These are phyloP conservation scores for Aramus guarauna DNA, from an alignment of 2,113 vertebrate species.

Conservation along the genomic window DNA sequence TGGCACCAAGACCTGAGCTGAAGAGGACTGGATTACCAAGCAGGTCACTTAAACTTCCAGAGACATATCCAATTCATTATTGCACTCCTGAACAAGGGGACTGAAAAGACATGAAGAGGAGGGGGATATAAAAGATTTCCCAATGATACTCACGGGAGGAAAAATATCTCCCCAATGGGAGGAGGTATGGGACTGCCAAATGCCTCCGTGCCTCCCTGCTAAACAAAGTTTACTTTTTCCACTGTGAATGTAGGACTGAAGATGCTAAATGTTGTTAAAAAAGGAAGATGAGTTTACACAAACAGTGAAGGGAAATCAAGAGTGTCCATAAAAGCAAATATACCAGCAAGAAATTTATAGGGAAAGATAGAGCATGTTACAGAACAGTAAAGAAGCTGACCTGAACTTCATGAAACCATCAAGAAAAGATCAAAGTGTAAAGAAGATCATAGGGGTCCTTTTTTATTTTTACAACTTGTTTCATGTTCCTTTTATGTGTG, in stretches of 20 bases:
- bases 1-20: not conserved
- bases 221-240: not conserved
- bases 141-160: not conserved
- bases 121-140: not conserved
- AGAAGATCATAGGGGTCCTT: constrained; percentile 42
- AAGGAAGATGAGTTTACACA: not conserved
- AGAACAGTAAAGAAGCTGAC: not conserved
- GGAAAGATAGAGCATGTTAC: not conserved
- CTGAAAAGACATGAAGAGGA: not conserved
- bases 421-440: constrained; percentile 57
- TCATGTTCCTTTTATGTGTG: constrained; percentile 59
- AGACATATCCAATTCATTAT: not conserved
- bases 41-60: not conserved
- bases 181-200: not conserved
- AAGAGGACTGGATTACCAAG: not conserved
- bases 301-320: not conserved
- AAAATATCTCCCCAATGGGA: not conserved
- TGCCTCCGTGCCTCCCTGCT: not conserved
- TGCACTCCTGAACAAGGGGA: not conserved
- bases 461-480: constrained; percentile 44
- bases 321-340: not conserved
- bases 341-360: not conserved
- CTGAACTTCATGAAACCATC: constrained; percentile 40
- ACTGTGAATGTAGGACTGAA: not conserved
- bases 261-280: not conserved